Base-by-base conservation (phyloP, 1,140 invertebrate species). In the Bombus balteatus region DNA sequence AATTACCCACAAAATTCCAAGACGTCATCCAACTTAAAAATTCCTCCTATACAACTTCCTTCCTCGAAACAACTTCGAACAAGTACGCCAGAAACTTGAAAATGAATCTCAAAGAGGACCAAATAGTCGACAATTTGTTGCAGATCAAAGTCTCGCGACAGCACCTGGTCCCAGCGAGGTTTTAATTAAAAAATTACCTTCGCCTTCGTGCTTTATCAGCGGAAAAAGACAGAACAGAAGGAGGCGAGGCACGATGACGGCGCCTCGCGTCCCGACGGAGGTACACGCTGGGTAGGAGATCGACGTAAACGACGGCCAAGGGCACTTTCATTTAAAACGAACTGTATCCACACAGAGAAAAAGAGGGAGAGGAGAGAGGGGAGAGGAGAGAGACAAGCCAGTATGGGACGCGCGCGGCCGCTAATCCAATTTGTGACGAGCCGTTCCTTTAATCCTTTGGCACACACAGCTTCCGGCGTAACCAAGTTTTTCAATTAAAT, bases 401-500 rank as follows among this genome's bases (percentile, higher is more conserved):
- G 81, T 76, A 72, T 57, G 59, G 70, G 53, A 76, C 81, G 73
- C 85, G 74, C 72, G 76, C 37, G 28, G 57, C 81, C 87, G 87
- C 73, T 90, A 90, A 91, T 88, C 83, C 89, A 90, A 91, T 91
- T 91, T 85, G 82, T 76, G 86, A 85, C 82, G 57, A 78, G 78
- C 87, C 83, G 78, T 81, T 87, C 89, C 89, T 90, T 91, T 91
- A 91, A 91, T 91, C 90, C 90, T 91, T 91, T 86, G 81, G 75
- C 87, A 81, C 87, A 83, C 84, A 71, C 87, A 84, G 79, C 47
- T 68, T 68, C 70, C 53, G 77, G 70, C 77, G 65, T 76, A 81
- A 75, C 89, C 79, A 88, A 90, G 90, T 88, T 90, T 90, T 87
- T 75, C 88, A 90, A 91, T 91, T 87, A 83, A 91, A 91, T 91